phyloP scores from a whole-genome alignment of 2,797 vertebrate genomes.

The Oceanodroma leucorhoa region DNA sequence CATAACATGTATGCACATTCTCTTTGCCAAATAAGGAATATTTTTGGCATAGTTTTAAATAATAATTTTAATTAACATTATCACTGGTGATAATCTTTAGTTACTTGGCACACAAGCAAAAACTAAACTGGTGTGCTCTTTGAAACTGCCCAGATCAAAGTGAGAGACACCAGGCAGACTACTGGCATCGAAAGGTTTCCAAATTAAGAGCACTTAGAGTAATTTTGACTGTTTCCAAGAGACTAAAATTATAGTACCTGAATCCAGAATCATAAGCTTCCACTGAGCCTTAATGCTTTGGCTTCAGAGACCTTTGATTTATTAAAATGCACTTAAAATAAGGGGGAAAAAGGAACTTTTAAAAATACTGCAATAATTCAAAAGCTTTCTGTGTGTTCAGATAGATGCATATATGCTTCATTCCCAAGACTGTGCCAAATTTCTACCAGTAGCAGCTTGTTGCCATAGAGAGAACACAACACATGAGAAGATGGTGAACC shows the following conservation, averaged over 20 bases:
- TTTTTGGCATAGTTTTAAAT: background rate
- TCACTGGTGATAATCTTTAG: background rate
- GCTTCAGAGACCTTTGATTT: background rate
- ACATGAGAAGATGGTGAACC: background rate
- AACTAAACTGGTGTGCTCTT: background rate
- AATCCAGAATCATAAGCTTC: background rate
- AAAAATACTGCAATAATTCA: background rate
- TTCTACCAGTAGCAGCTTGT: background rate
- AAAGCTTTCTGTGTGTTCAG: background rate
- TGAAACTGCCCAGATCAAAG: background rate
- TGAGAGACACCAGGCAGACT: background rate
- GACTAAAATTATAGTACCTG: background rate
- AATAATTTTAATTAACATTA: background rate
- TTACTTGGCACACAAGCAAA: background rate
- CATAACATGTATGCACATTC: background rate
- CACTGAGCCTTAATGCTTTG: background rate
- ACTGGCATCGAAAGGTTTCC: background rate
- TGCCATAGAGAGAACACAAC: background rate
- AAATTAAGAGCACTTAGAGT: background rate
- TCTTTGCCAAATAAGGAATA: background rate
- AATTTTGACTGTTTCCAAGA: background rate
- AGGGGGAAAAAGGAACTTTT: accelerated
- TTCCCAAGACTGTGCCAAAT: background rate
- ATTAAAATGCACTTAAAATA: background rate
- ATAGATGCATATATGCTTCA: background rate